Base-by-base conservation (phyloP, 2,888 invertebrate genomes). In the Troglohyphantes excavatus region DNA sequence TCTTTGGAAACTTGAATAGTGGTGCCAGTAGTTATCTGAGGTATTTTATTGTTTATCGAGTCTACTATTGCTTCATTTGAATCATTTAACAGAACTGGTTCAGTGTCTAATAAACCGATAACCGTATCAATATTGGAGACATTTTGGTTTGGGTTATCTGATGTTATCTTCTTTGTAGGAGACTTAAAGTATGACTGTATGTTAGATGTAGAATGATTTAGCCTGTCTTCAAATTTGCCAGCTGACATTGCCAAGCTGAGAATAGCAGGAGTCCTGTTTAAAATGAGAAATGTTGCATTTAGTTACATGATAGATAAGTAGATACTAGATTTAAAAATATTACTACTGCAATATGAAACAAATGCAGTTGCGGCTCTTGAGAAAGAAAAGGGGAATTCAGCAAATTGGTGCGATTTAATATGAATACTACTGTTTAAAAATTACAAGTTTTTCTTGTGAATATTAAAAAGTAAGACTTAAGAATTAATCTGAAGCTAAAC, bases 161-260 rank as follows among this genome's bases (percentile, higher is more conserved):
- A 27, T 7, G 19, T 26, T 63, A 72, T 73, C 26, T 65, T 39
- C 26, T 65, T 39, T 26, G 6, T 63, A 27, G 67, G 46, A 1
- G 33, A 53, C 13, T 11, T 65, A 43, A 91, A 91, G 39, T 89
- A 91, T 11, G 78, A 68, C 26, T 84, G 79, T n/a, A 91, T 91
- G 39, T 89, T 79, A 26, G 39, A 53, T 9, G 73, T 63, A n/a
- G 23, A 33, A 21, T 27, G 43, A 46, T 84, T 67, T 7, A 85
- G 11, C 29, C 33, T 89, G 33, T 91, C 91, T 72, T 91, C 89
- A 67, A 91, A 91, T 67, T 86, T 91, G 72, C 90, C 79, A n/a
- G 91, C 91, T 23, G 82, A 43, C 53, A 91, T 83, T 2, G 91
- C 61, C 46, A 91, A 67, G 43, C 76, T 91, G 21, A 68, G 59